phyloP scores from a whole-genome alignment of 1,140 invertebrate genomes.

The Drosophila santomea region DNA sequence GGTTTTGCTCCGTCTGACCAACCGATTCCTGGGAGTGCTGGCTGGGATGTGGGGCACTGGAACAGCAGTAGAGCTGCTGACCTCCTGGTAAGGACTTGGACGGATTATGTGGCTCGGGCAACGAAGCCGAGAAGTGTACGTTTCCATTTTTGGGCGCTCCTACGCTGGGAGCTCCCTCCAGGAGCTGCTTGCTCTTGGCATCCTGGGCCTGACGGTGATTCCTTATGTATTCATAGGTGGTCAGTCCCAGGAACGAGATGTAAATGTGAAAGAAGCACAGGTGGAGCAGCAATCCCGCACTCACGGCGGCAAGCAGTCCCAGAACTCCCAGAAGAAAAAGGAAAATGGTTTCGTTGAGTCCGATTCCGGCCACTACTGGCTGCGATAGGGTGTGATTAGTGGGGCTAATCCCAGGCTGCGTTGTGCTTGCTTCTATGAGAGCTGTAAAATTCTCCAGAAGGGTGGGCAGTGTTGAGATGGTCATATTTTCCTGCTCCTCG shows the following conservation, averaged over 20 bases:
- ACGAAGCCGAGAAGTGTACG: slow-evolving; percentile 44
- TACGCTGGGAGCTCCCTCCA: slow-evolving; percentile 34
- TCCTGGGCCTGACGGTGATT: slow-evolving; percentile 86
- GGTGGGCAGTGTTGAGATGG: slow-evolving; percentile 59
- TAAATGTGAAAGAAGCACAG: slow-evolving; percentile 96
- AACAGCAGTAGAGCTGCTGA: slow-evolving; percentile 77
- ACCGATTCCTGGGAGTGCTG: slow-evolving; percentile 40
- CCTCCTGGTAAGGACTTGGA: slow-evolving; percentile 56
- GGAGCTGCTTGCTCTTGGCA: slow-evolving; percentile 65
- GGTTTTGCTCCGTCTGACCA: slow-evolving; percentile 29
- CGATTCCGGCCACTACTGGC: slow-evolving; percentile 65
- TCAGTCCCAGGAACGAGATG: slow-evolving; percentile 92
- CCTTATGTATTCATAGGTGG: slow-evolving; percentile 95
- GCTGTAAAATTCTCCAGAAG: slow-evolving; percentile 63
- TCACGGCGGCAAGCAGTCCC: slow-evolving; percentile 90
- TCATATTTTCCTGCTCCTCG: slow-evolving; percentile 29
- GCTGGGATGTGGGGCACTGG: slow-evolving; percentile 68
- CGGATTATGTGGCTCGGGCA: slow-evolving; percentile 62
- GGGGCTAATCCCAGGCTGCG: slow-evolving; percentile 6
- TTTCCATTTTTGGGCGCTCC: slow-evolving; percentile 37
- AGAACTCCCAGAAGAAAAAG: slow-evolving; percentile 88
- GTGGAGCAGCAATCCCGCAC: slow-evolving; percentile 92
- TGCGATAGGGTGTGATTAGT: slow-evolving; percentile 46
- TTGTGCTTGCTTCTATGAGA: slow-evolving; percentile 39
- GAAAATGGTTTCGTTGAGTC: slow-evolving; percentile 86